A percentile compares a stretch with the other conserved stretches of the same genome.
phyloP scores from a whole-genome alignment of 2,888 invertebrate species.

The Eustalomyia histrio region DNA sequence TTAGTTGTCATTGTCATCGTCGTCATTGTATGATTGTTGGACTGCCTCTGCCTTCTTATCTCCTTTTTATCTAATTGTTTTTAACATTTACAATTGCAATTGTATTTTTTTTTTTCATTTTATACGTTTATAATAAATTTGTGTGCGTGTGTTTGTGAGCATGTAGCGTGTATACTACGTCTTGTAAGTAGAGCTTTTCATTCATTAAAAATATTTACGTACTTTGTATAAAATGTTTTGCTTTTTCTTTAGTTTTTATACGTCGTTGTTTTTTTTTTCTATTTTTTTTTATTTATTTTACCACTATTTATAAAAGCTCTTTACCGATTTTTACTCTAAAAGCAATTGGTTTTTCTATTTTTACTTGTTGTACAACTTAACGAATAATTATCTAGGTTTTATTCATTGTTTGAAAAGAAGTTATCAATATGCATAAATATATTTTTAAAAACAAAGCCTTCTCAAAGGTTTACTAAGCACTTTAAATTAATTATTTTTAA shows the following conservation, averaged over 20 bases:
- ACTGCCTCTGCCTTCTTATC: background rate
- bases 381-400: slow-evolving; percentile 4
- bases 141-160: background rate
- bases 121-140: slow-evolving; percentile 11
- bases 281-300: slow-evolving; percentile 15
- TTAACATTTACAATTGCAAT: slow-evolving; percentile 26
- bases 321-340: background rate
- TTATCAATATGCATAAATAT: background rate
- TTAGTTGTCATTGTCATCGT: background rate
- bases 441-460: too few relatives aligned
- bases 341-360: background rate
- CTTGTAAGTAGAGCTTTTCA: slow-evolving; percentile 70
- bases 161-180: slow-evolving; percentile 44
- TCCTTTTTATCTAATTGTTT: background rate
- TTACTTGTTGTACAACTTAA: background rate
- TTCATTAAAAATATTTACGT: slow-evolving; percentile 71
- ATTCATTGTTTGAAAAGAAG: background rate
- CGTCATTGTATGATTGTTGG: background rate
- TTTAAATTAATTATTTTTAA: too few relatives aligned
- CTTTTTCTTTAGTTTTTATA: slow-evolving; percentile 13
- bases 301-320: background rate
- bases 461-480: too few relatives aligned
- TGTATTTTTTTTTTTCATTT: slow-evolving; percentile 43
- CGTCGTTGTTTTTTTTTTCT: too few relatives aligned
- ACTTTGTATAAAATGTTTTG: slow-evolving; percentile 9